Evolutionary conservation across 2,797 vertebrate genomes (phyloP), one percentile per base, ranked within the genome.

Genomic region (Cynopterus sphinx): DNA sequence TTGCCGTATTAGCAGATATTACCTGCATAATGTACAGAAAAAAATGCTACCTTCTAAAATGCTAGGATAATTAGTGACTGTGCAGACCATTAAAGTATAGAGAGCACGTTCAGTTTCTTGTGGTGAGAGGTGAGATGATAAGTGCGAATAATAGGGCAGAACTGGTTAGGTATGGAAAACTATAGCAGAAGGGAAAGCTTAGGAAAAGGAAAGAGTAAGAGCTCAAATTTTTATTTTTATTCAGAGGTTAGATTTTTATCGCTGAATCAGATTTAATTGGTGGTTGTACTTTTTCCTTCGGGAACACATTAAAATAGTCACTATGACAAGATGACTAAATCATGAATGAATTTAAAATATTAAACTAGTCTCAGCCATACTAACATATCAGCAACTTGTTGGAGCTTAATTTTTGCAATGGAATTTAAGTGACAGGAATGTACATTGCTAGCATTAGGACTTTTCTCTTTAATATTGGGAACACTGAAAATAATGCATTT

Each of bases 301-400:
- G 87, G 95, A 96, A 89, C 83, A 97, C 55, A n/a, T 98, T 98
- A 98, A 95, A 94, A 74, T 51, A 74, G 39, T 70, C 21, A 33
- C 43, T 91, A 87, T 91, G 92, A 91, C 79, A 87, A 79, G 90
- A 79, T 92, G 92, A 96, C 91, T 90, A 82, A 98, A 97, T 0
- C 46, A 95, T 87, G 81, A 98, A 97, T 97, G 73, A 97, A 97
- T 95, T 96, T 91, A 84, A 97, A 97, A 95, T 95, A 73, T 19
- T 59, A 65, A 61, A 26, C 86, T 91, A 89, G 97, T 96, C 67
- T 96, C 75, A 68, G 63, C 93, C 91, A 92, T 92, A 90, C 90
- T 33, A 97, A 96, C 96, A 85, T 55, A 49, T 57, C 15, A 89
- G 70, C 91, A 92, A 96, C 93, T 97, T 95, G 90, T 98, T 97